Base-by-base conservation (phyloP, 2,888 invertebrate genomes). In the Pyralis farinalis region DNA sequence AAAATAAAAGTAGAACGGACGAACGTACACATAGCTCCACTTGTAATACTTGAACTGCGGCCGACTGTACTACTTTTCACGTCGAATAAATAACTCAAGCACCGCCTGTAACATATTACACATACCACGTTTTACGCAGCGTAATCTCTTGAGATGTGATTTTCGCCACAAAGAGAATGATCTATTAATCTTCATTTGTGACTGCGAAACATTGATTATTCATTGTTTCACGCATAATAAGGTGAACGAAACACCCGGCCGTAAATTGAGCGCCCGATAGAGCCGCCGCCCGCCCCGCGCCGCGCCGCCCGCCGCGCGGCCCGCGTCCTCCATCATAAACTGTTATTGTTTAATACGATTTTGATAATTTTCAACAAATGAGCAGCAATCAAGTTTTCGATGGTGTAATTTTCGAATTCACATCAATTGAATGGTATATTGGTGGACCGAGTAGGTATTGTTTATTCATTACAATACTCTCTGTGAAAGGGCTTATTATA, bases 311-410 rank as follows among this genome's bases (percentile, higher is more conserved):
- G 63, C 64, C 57, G 63, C 57, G 61, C 63, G 61, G 58, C 62
- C 64, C 57, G 63, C 57, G 61, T 63, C 60, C 66, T 69, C 71
- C 59, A 65, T 65, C 62, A 66, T 59, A 62, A 65, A 64, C 52
- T 54, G 60, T 44, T 41, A 42, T 45, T 49, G 53, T 53, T 62
- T 63, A 60, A 68, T 63, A 60, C 54, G 57, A 59, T 68, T 71
- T 65, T 60, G 64, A 53, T 57, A 61, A 66, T 57, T 57, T 58
- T 62, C 67, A 63, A 69, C 67, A 71, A 39, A 73, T 72, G 69
- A 72, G 63, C 59, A 57, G 62, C 72, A 71, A 75, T 74, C 67
- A 69, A 67, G 28, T 16, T 30, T 28, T 31, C 30, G 10, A 34
- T 34, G 12, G 25, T 16, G 16, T 2, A 16, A 16, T 16, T 16